These are phyloP conservation scores for Gallinago undulata DNA, from an alignment of 2,113 vertebrate genomes.

Conservation along the genomic window DNA sequence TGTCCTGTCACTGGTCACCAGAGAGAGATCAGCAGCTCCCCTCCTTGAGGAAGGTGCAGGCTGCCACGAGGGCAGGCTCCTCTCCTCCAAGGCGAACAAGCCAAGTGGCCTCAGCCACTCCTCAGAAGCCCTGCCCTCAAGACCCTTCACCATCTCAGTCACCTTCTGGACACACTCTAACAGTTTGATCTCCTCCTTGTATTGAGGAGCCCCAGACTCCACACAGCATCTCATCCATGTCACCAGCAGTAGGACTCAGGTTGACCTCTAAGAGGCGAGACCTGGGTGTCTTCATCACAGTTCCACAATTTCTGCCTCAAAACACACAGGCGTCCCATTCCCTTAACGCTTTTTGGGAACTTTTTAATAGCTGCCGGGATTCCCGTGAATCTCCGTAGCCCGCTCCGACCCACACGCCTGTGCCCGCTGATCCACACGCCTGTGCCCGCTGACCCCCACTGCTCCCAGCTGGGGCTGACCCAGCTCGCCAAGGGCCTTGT, in stretches of 20 bases:
- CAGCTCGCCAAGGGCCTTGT: neutral
- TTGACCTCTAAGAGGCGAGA: rapidly evolving
- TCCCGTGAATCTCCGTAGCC: rapidly evolving
- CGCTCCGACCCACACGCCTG: rapidly evolving
- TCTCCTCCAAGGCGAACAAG: neutral
- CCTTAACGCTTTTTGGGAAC: rapidly evolving
- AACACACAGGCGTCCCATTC: rapidly evolving
- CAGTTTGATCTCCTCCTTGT: neutral
- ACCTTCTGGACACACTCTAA: neutral
- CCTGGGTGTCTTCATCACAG: rapidly evolving
- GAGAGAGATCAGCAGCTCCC: neutral
- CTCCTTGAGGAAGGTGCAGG: neutral
- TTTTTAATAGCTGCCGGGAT: rapidly evolving
- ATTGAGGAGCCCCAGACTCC: neutral
- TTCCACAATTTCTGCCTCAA: neutral
- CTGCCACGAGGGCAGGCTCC: neutral
- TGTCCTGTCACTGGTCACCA: neutral
- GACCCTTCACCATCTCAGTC: neutral
- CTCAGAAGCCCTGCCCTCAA: neutral
- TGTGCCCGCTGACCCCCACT: neutral
- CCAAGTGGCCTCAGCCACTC: neutral
- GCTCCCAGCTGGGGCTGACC: neutral
- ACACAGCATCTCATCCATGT: neutral
- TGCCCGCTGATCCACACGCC: neutral
- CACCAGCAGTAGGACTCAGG: rapidly evolving